phyloP scores from a whole-genome alignment of 2,888 invertebrate genomes.

The Drosophila yooni region DNA sequence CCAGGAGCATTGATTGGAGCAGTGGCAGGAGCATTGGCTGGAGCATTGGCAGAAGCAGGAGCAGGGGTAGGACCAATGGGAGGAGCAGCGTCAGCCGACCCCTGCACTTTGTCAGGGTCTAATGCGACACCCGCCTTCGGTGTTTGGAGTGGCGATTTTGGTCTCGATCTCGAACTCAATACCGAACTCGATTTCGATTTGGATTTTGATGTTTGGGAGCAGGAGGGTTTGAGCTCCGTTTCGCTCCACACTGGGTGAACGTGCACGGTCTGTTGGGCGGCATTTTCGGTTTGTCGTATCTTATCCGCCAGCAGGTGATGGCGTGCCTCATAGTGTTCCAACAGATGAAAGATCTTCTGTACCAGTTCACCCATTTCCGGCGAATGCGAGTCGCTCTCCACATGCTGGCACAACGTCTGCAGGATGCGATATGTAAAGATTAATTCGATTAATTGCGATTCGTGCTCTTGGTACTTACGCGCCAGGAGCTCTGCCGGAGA shows the following conservation, averaged over 20 bases:
- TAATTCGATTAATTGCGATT: not conserved
- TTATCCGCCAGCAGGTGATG: constrained; percentile 74
- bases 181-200: not conserved
- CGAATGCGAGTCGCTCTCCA: constrained; percentile 55
- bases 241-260: constrained; percentile 52
- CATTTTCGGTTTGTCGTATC: constrained; percentile 58
- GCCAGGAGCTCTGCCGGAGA: constrained; percentile 78
- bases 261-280: constrained; percentile 43
- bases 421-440: not conserved
- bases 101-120: not conserved
- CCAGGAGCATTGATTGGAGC: not conserved
- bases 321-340: constrained; percentile 78
- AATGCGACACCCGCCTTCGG: too few relatives aligned
- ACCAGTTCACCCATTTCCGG: constrained; percentile 60
- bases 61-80: not conserved
- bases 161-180: not conserved
- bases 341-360: constrained; percentile 73
- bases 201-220: not conserved
- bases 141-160: not conserved
- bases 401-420: constrained; percentile 66
- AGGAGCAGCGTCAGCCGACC: not conserved
- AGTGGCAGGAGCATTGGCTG: not conserved
- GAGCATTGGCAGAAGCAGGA: not conserved
- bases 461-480: constrained; percentile 63
- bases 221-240: not conserved